These are phyloP conservation scores for Macrotis lagotis DNA, from an alignment of 2,113 vertebrate genomes.

Conservation along the genomic window DNA sequence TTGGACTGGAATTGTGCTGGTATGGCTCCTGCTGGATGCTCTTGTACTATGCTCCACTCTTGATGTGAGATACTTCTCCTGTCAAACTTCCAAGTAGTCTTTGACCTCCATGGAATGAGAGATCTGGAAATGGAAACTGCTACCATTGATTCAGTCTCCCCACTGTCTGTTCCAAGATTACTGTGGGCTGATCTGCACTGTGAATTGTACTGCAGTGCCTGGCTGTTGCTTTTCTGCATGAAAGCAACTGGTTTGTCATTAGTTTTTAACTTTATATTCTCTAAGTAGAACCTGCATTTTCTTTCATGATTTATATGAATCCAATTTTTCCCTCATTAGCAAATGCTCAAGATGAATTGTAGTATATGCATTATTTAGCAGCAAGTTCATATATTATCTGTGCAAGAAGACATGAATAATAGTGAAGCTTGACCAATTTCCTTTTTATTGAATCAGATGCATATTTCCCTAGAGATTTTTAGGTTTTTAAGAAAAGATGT, in stretches of 20 bases:
- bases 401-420: not conserved
- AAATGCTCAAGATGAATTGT: conserved; percentile 29
- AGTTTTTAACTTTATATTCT: conserved; percentile 28
- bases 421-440: conserved; percentile 31
- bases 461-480: not conserved
- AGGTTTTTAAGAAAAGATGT: no score
- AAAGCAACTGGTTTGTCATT: not conserved
- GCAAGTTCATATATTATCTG: conserved; percentile 41
- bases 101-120: no score
- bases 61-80: no score
- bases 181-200: no score
- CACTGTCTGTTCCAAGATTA: no score
- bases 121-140: no score
- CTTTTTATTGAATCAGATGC: not conserved
- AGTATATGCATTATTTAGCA: not conserved
- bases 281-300: conserved; percentile 29
- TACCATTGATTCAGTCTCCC: no score
- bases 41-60: no score
- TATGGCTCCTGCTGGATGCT: no score
- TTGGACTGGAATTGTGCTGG: no score
- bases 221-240: conserved; percentile 52
- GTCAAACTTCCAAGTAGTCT: no score
- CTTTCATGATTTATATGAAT: conserved; percentile 2
- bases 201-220: no score
- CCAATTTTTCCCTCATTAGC: conserved; percentile 34